Conservation (phyloP, 2,113 vertebrate genomes). For the Pampusana beccarii region DNA sequence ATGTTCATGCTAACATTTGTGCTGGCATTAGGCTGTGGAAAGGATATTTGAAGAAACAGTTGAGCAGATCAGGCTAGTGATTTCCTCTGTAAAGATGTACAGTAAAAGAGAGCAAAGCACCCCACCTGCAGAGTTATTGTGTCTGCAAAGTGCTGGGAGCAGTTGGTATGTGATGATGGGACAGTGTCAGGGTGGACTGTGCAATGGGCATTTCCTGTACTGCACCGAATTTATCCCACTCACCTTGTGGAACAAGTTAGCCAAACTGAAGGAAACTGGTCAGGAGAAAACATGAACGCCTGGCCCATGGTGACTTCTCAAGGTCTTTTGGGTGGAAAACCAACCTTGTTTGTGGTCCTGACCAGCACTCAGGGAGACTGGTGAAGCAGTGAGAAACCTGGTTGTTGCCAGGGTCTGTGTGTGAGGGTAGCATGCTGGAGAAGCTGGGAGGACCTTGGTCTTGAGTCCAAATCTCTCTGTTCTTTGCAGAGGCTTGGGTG, state of each 20-base stretch:
- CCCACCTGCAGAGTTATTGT: neutral
- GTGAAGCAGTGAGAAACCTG: rapidly evolving
- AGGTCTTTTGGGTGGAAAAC: neutral
- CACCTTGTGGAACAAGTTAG: neutral
- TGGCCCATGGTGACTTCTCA: neutral
- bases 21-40: neutral
- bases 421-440: neutral
- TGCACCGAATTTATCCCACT: neutral
- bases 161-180: rapidly evolving
- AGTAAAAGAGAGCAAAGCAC: neutral
- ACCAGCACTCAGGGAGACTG: neutral
- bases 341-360: neutral
- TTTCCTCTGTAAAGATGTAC: neutral
- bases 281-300: neutral
- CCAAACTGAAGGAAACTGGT: neutral
- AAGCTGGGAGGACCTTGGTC: neutral
- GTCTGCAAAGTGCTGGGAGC: neutral
- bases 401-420: neutral
- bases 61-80: neutral
- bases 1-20: neutral
- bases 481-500: neutral
- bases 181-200: rapidly evolving
- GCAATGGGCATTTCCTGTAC: neutral
- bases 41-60: neutral
- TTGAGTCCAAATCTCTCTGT: neutral